phyloP scores from a whole-genome alignment of 2,797 vertebrate species.

The Sardinella longiceps region DNA sequence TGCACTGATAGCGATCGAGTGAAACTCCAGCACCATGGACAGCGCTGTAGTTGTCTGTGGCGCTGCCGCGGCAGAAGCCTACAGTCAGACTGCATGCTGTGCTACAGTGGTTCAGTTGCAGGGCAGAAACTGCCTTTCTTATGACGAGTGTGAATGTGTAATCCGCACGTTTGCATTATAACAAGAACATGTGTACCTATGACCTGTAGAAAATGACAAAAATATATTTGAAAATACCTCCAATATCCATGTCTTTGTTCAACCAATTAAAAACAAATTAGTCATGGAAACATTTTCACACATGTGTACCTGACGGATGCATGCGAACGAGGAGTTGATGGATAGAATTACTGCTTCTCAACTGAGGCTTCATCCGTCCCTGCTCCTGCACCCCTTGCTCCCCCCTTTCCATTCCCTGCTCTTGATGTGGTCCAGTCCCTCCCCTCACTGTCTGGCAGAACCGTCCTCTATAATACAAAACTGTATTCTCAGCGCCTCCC shows the following conservation, averaged over 20 bases:
- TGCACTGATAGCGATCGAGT: neutral
- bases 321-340: neutral
- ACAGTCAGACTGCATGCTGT: slow-evolving; percentile 26
- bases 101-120: slow-evolving; percentile 19
- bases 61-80: neutral
- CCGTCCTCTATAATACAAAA: slow-evolving; percentile 73
- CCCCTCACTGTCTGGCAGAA: slow-evolving; percentile 71
- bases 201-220: neutral
- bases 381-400: slow-evolving; percentile 56
- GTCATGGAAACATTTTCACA: neutral
- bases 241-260: no score
- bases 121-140: slow-evolving; percentile 64
- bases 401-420: slow-evolving; percentile 53
- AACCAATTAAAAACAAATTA: neutral
- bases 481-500: slow-evolving; percentile 78
- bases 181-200: neutral
- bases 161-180: neutral
- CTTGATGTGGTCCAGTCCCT: slow-evolving; percentile 69
- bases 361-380: slow-evolving; percentile 23
- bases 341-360: slow-evolving; percentile 12
- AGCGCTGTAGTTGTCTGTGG: neutral
- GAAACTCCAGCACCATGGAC: slow-evolving; percentile 11
- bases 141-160: slow-evolving; percentile 25
- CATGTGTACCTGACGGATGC: neutral
- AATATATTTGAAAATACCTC: no score